Conservation (phyloP, 2,113 vertebrate genomes). For the Theristicus caerulescens region DNA sequence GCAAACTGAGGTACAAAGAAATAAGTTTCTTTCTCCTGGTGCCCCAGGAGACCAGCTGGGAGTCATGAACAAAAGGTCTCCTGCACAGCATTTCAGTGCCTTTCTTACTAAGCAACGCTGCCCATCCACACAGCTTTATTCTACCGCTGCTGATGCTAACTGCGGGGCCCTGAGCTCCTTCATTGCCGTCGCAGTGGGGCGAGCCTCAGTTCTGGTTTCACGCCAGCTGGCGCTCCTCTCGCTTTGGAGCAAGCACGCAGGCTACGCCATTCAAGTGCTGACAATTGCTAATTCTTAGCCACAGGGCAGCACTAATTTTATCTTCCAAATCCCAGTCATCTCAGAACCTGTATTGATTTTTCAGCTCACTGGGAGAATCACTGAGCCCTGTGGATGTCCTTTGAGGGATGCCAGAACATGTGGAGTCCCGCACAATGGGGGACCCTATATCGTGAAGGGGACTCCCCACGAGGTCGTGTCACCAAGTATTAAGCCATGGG, state of each 20-base stretch:
- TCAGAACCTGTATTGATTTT: not conserved
- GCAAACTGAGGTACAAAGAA: not conserved
- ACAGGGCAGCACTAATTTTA: not conserved
- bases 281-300: not conserved
- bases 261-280: not conserved
- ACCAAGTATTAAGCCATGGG: not conserved
- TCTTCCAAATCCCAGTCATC: not conserved
- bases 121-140: not conserved
- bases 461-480: not conserved
- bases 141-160: not conserved
- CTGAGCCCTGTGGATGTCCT: not conserved
- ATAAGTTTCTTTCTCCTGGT: not conserved
- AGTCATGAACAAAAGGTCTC: not conserved
- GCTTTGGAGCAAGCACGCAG: not conserved
- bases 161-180: not conserved
- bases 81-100: not conserved
- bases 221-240: not conserved
- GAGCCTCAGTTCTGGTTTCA: not conserved
- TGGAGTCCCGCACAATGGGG: accelerated
- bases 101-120: not conserved
- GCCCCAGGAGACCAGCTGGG: not conserved
- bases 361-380: not conserved
- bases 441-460: accelerated
- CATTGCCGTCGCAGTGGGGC: accelerated
- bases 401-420: not conserved